Evolutionary conservation across 2,888 invertebrate species (phyloP).

Genomic region (Zaprionus bogoriensis): DNA sequence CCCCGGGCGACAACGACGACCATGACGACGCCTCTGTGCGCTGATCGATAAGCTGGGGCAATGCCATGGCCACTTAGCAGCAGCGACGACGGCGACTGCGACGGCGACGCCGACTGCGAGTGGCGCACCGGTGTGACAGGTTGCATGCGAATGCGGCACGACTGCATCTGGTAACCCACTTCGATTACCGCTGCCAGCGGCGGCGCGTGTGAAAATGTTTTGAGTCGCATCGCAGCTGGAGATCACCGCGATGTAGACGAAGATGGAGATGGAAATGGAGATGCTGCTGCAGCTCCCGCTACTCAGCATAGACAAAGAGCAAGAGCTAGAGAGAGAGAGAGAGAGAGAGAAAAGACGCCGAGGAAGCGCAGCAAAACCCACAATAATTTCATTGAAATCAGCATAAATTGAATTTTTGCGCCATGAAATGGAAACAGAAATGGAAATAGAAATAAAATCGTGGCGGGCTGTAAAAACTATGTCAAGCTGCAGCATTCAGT

Average conservation of each 20-base stretch:
- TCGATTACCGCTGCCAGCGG: constrained; percentile 60
- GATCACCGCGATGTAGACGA: background rate
- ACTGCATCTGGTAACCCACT: constrained; percentile 75
- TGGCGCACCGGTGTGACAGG: constrained; percentile 67
- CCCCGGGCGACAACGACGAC: background rate
- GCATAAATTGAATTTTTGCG: constrained; percentile 61
- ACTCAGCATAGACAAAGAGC: constrained; percentile 49
- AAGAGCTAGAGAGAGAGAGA: background rate
- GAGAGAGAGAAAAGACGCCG: background rate
- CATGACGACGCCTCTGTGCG: constrained; percentile 50
- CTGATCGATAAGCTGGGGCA: constrained; percentile 70
- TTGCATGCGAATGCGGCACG: constrained; percentile 75
- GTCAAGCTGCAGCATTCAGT: constrained; percentile 46
- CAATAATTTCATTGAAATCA: constrained; percentile 59
- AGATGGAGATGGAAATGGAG: constrained; percentile 3
- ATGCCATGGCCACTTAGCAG: constrained; percentile 68
- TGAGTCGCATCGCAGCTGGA: constrained; percentile 25
- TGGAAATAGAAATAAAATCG: constrained; percentile 8
- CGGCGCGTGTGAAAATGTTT: constrained; percentile 67
- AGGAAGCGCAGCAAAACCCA: constrained; percentile 2
- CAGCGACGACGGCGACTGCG: background rate
- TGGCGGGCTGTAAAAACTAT: constrained; percentile 33
- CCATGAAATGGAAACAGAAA: too few species aligned
- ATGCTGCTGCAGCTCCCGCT: constrained; percentile 39
- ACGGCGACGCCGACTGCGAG: background rate